Base-by-base conservation (phyloP, 2,797 vertebrate species). In the Notolepis coatsorum region DNA sequence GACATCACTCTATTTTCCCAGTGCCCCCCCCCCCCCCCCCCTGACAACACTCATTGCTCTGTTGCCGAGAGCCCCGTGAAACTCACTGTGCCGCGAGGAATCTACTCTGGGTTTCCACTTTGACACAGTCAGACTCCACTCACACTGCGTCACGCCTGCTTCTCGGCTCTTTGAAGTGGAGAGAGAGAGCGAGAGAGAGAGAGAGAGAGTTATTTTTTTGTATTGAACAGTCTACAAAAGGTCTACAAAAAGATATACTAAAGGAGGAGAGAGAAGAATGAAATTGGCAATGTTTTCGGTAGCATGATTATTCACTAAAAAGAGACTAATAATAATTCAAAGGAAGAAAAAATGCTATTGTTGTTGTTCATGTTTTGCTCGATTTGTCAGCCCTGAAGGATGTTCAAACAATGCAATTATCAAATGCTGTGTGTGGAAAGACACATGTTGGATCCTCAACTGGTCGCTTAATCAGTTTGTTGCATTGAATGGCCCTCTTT, bases 151-250 rank as follows among this genome's bases (percentile, higher is more conserved):
- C 58, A 73, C 72, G 75, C 71, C 68, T 77, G 65, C 80, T 73
- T 71, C 54, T 65, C 45, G 35, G 48, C 49, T 13, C 87, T 88
- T 88, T 89, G 83, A 89, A 89, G 83, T 68, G 59, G 56, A 63
- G n/a, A n/a, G n/a, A n/a, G n/a, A n/a, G n/a, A n/a, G n/a, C n/a
- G n/a, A n/a, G n/a, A n/a, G n/a, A n/a, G n/a, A n/a, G n/a, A n/a
- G n/a, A n/a, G n/a, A n/a, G n/a, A n/a, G n/a, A n/a, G n/a, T n/a
- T n/a, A n/a, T n/a, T n/a, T n/a, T n/a, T n/a, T n/a, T n/a, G n/a
- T n/a, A n/a, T n/a, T n/a, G n/a, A n/a, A n/a, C n/a, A n/a, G n/a
- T n/a, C n/a, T n/a, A n/a, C n/a, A n/a, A n/a, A n/a, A n/a, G n/a
- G n/a, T n/a, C n/a, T n/a, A n/a, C n/a, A n/a, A n/a, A n/a, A n/a